phyloP scores from a whole-genome alignment of 2,797 vertebrate genomes.

The Miichthys miiuy region DNA sequence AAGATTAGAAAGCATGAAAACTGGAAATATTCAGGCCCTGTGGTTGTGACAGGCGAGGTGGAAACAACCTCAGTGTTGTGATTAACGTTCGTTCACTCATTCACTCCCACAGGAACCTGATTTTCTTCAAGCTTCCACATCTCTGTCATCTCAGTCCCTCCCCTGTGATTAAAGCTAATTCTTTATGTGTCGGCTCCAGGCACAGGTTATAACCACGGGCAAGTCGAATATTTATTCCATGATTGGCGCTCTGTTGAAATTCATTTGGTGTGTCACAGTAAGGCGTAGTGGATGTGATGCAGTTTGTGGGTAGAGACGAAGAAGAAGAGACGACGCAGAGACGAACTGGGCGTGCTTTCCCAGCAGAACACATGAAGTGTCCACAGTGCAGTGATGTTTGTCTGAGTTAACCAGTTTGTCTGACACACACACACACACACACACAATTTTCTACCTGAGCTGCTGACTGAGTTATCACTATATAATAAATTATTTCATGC shows the following conservation, averaged over 20 bases:
- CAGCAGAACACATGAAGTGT: slow-evolving; percentile 30
- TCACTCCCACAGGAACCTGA: neutral
- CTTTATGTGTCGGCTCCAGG: neutral
- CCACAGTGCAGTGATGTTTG: slow-evolving; percentile 28
- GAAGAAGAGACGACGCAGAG: slow-evolving; percentile 8
- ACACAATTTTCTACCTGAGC: too few species aligned
- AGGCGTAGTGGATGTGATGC: neutral
- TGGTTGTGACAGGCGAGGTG: neutral
- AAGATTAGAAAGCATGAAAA: neutral
- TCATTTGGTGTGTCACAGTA: slow-evolving; percentile 12
- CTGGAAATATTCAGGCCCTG: neutral
- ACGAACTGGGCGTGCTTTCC: slow-evolving; percentile 11
- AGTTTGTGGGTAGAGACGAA: neutral
- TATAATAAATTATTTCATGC: too few species aligned
- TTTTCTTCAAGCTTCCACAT: slow-evolving; percentile 9
- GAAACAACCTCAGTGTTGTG: neutral
- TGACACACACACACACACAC: neutral
- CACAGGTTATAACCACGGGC: neutral
- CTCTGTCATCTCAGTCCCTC: slow-evolving; percentile 4
- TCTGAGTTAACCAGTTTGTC: slow-evolving; percentile 26
- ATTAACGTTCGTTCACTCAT: neutral
- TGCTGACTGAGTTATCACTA: too few species aligned
- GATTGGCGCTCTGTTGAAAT: slow-evolving; percentile 29
- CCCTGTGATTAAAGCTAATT: neutral
- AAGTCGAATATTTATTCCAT: slow-evolving; percentile 12